phyloP scores from a whole-genome alignment of 2,797 vertebrate species.

The Sebastes hubbsi region DNA sequence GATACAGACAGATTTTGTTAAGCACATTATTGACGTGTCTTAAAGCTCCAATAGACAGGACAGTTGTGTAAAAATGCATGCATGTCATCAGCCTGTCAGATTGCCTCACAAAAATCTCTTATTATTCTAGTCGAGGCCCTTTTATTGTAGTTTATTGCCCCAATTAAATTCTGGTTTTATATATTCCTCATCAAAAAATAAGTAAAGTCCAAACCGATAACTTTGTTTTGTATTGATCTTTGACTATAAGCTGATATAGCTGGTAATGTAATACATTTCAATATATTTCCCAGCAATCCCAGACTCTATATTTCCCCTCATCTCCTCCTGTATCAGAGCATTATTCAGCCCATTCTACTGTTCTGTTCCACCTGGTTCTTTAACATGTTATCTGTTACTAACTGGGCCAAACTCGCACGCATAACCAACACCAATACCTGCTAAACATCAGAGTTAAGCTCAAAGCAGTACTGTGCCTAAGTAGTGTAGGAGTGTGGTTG shows the following conservation, averaged over 20 bases:
- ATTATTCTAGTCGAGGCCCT: neutral
- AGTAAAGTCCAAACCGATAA: neutral
- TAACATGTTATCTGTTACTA: too few species aligned
- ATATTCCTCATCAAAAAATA: neutral
- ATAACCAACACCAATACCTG: neutral
- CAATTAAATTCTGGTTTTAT: neutral
- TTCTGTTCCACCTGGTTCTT: too few species aligned
- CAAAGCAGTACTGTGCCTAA: neutral
- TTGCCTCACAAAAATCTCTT: neutral
- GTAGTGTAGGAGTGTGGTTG: neutral
- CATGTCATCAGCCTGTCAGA: neutral
- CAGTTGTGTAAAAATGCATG: neutral
- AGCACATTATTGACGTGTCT: neutral
- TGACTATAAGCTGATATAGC: neutral
- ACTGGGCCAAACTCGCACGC: too few species aligned
- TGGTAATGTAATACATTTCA: neutral
- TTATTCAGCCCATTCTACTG: too few species aligned
- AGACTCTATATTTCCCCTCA: too few species aligned
- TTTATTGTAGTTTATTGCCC: neutral
- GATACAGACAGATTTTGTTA: neutral
- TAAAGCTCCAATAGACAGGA: neutral
- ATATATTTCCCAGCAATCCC: neutral
- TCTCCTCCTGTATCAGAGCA: too few species aligned
- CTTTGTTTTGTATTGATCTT: neutral
- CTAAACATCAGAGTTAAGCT: neutral